Percentiles rank a stretch among this genome's conserved stretches.
phyloP scores from a whole-genome alignment of 1,140 invertebrate species.

The Drosophila sucinea region DNA sequence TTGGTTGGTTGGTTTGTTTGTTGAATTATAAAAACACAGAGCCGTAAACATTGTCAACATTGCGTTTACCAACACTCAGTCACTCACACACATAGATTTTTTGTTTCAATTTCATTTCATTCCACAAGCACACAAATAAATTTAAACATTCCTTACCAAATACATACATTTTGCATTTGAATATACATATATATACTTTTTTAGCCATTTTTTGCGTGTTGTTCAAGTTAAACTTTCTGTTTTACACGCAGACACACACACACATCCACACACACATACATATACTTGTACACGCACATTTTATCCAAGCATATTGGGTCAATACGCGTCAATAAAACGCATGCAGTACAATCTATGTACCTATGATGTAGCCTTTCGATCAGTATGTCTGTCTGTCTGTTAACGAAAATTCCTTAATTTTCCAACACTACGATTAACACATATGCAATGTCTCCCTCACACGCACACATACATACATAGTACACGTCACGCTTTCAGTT shows the following conservation, averaged over 20 bases:
- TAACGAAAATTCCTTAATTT: background rate
- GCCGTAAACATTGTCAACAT: constrained; percentile 44
- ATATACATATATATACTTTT: constrained; percentile 11
- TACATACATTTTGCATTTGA: background rate
- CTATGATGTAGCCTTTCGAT: background rate
- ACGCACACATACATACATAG: background rate
- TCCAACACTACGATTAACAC: background rate
- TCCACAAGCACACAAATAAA: background rate
- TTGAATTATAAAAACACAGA: constrained; percentile 35
- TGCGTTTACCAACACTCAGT: background rate
- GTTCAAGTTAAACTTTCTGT: constrained; percentile 2
- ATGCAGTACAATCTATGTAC: background rate
- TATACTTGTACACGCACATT: background rate
- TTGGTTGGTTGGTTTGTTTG: constrained; percentile 53
- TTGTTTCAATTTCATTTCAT: background rate
- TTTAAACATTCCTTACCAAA: background rate
- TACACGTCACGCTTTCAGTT: constrained; percentile 1
- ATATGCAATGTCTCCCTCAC: background rate
- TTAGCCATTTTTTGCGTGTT: constrained; percentile 11
- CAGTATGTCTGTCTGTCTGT: background rate
- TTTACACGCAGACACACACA: constrained; percentile 17
- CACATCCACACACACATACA: constrained; percentile 17
- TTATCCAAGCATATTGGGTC: background rate
- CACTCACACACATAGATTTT: background rate
- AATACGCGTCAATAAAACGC: background rate